These are phyloP conservation scores for Enteromius paludinosus DNA, from an alignment of 2,797 vertebrate species.

Conservation along the genomic window DNA sequence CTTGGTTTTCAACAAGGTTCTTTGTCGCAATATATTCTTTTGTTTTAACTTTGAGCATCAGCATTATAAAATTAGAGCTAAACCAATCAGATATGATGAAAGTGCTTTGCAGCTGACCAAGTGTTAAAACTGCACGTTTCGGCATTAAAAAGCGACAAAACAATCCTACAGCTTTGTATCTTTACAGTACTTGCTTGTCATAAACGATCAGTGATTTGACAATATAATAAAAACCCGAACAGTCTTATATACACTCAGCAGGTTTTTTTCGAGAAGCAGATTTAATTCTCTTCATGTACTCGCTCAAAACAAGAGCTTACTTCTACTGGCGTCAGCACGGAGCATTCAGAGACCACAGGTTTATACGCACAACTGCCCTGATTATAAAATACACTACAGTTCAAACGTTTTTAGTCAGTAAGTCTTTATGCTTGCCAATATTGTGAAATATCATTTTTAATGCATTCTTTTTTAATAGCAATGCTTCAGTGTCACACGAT, in stretches of 20 bases:
- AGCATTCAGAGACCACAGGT: constrained; percentile 16
- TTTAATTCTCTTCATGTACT: constrained; percentile 8
- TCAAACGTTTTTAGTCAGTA: neutral
- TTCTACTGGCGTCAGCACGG: constrained; percentile 1
- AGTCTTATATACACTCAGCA: neutral
- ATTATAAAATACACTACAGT: neutral
- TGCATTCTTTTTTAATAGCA: neutral
- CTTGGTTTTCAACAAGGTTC: constrained; percentile 12
- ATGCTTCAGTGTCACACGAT: neutral
- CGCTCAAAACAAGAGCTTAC: constrained; percentile 25
- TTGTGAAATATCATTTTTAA: neutral
- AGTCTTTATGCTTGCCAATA: neutral
- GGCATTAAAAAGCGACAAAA: neutral
- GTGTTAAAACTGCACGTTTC: neutral
- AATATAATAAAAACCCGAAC: neutral
- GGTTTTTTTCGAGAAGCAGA: neutral
- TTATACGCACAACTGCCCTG: neutral
- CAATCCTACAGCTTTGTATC: neutral
- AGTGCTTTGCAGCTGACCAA: neutral
- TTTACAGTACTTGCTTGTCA: neutral
- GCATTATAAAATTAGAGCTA: neutral
- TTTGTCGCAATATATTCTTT: constrained; percentile 14
- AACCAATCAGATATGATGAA: constrained; percentile 10
- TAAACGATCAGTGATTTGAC: neutral
- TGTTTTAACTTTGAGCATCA: constrained; percentile 9